Evolutionary conservation across 2,888 invertebrate genomes (phyloP).

Genomic region (Ennomos quercinarius): DNA sequence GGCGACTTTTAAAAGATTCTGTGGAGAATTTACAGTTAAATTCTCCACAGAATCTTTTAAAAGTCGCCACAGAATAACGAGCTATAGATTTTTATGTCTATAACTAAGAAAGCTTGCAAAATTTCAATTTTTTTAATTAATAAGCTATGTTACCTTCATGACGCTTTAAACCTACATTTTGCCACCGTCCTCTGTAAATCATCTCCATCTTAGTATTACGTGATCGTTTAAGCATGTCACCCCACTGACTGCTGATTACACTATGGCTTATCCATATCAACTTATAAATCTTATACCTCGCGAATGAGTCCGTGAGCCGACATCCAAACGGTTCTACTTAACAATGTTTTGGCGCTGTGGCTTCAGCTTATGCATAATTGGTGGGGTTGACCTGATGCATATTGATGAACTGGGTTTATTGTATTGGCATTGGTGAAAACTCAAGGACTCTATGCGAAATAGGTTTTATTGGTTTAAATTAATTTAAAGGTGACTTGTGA

Average conservation of each 20-base stretch:
- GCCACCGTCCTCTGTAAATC: too few relatives aligned
- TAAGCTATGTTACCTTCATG: too few relatives aligned
- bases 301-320: slow-evolving; percentile 65
- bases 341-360: slow-evolving; percentile 61
- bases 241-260: slow-evolving; percentile 10
- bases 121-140: too few relatives aligned
- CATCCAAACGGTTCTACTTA: slow-evolving; percentile 59
- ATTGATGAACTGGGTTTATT: slow-evolving; percentile 18
- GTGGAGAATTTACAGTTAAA: too few relatives aligned
- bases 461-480: neutral
- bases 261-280: slow-evolving; percentile 23
- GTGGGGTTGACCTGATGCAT: slow-evolving; percentile 27
- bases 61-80: too few relatives aligned
- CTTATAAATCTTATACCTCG: slow-evolving; percentile 26
- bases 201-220: too few relatives aligned
- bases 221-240: neutral
- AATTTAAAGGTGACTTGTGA: too few relatives aligned
- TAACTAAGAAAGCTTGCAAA: too few relatives aligned
- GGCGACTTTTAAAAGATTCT: too few relatives aligned
- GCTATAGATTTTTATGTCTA: too few relatives aligned
- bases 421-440: slow-evolving; percentile 23
- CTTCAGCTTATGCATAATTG: slow-evolving; percentile 47
- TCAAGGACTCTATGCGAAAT: slow-evolving; percentile 15
- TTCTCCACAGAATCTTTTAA: too few relatives aligned
- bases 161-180: too few relatives aligned